A percentile compares a stretch with the other conserved stretches of the same genome.
These are phyloP conservation scores for Nebria brevicollis DNA, from an alignment of 2,888 invertebrate species.

Conservation along the genomic window DNA sequence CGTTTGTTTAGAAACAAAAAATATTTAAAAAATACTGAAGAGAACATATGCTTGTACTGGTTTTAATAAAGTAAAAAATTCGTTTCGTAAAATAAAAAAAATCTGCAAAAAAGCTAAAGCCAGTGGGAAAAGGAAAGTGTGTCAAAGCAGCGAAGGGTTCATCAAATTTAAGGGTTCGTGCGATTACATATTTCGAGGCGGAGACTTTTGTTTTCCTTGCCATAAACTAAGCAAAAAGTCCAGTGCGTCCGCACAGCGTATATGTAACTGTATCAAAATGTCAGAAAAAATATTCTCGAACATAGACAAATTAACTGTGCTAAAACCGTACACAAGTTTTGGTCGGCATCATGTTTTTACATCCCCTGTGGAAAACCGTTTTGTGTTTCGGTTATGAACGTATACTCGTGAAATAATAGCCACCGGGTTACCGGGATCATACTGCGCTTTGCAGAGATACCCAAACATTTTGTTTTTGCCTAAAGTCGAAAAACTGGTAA, in stretches of 20 bases:
- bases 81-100: not conserved
- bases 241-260: not conserved
- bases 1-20: not conserved
- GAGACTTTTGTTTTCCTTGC: not conserved
- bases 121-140: not conserved
- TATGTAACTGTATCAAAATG: constrained; percentile 31
- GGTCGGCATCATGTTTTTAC: constrained; percentile 15
- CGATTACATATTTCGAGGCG: not conserved
- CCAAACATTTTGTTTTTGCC: constrained; percentile 7
- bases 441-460: constrained; percentile 9
- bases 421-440: constrained; percentile 14
- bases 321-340: constrained; percentile 20
- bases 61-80: not conserved
- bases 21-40: not conserved
- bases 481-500: not conserved
- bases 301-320: constrained; percentile 40
- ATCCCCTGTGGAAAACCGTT: constrained; percentile 26
- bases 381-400: constrained; percentile 38
- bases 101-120: not conserved
- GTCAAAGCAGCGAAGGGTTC: not conserved
- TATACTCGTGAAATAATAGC: constrained; percentile 24
- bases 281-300: constrained; percentile 23
- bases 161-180: not conserved
- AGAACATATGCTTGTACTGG: not conserved
- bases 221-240: not conserved